Base-by-base conservation (phyloP, 1,140 invertebrate species). In the Choristoneura fumiferana region DNA sequence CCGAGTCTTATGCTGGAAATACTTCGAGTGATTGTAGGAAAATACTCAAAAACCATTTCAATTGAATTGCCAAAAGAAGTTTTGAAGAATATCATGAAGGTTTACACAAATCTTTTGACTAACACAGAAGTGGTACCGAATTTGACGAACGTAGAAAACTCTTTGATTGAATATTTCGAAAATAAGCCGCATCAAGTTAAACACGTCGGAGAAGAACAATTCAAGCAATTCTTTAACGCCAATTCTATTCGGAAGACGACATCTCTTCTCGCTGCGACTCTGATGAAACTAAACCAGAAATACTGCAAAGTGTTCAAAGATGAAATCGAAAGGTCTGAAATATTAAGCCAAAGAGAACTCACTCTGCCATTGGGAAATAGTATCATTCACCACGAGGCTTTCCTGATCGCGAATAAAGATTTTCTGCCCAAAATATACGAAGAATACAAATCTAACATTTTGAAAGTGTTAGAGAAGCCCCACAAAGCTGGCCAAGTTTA, bases 401-500 rank as follows among this genome's bases (percentile, higher is more conserved):
- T 89, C 53, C 17, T 88, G 29, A 22, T 76, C 13, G 70, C 89
- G 0, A 75, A 87, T 54, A 81, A 84, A 40, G 68, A 84, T 6
- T 66, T 91, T 34, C 65, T 93, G 9, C 64, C 80, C 38, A 84
- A 65, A 18, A 83, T 93, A 63, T 93, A 91, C 73, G 79, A 90
- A 34, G 87, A 91, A 62, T 91, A 92, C 57, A 92, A 92, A 73
- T 78, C 85, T 12, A 91, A 91, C 62, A 90, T 93, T 33, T 73
- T 84, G 53, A 93, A 93, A 78, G 84, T 91, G 53, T 80, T 93
- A 12, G 91, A 92, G 68, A 93, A 93, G 69, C 92, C 92, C 0
- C 91, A 92, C 55, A 93, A 93, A 86, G 92, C 91, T 0, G 91
- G 91, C 0, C 89, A 92, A 64, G 90, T 93, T 43, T 93, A 93